phyloP scores from a whole-genome alignment of 2,797 vertebrate genomes.

The Vespertilio murinus region DNA sequence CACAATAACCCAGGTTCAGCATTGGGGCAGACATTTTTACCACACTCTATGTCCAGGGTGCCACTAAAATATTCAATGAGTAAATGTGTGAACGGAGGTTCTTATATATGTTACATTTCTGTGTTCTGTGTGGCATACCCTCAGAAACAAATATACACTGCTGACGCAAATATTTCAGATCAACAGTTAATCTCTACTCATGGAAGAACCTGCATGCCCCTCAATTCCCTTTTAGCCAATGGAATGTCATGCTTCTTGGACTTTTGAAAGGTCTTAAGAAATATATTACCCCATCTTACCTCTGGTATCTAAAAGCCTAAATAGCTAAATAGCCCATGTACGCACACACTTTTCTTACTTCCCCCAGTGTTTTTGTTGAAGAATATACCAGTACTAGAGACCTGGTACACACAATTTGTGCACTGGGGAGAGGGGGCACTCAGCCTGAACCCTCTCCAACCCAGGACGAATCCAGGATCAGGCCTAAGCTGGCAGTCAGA shows the following conservation, averaged over 20 bases:
- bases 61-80: neutral
- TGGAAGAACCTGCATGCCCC: conserved; percentile 18
- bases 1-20: neutral
- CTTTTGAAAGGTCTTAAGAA: conserved; percentile 49
- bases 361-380: neutral
- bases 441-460: no score
- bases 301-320: conserved; percentile 52
- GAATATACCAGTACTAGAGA: neutral
- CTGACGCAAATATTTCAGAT: conserved; percentile 37
- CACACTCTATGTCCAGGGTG: neutral
- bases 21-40: neutral
- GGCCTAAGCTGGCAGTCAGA: no score
- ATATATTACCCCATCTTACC: conserved; percentile 57
- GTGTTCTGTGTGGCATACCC: neutral
- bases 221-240: conserved; percentile 55
- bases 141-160: conserved; percentile 44
- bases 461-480: no score
- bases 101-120: neutral
- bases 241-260: conserved; percentile 49
- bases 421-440: no score
- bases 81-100: neutral
- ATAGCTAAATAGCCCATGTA: neutral
- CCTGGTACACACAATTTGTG: no score
- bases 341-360: neutral
- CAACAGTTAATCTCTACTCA: conserved; percentile 55